Conservation (phyloP, 1,140 invertebrate species). For the Drosophila mayri region DNA sequence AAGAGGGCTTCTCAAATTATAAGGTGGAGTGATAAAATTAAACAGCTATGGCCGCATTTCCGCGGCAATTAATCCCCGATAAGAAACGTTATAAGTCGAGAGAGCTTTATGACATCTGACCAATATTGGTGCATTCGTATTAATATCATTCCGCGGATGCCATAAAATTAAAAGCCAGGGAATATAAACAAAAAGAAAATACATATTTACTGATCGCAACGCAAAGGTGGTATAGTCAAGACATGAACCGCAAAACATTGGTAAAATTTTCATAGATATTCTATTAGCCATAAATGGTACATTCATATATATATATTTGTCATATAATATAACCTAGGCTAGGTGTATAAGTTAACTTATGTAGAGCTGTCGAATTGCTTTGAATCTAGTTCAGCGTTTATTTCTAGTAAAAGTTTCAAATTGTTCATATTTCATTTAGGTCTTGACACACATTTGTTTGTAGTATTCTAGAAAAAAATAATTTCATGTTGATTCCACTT, state of each 20-base stretch:
- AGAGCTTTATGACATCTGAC: constrained; percentile 27
- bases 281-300: constrained; percentile 42
- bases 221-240: constrained; percentile 13
- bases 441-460: constrained; percentile 46
- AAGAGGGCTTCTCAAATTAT: constrained; percentile 16
- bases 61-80: constrained; percentile 36
- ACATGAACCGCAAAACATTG: constrained; percentile 38
- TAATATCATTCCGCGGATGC: constrained; percentile 22
- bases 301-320: constrained; percentile 66
- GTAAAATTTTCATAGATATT: constrained; percentile 44
- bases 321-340: constrained; percentile 62
- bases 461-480: constrained; percentile 59
- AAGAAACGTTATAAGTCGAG: constrained; percentile 18
- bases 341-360: constrained; percentile 53
- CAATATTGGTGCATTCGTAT: constrained; percentile 22
- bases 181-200: constrained; percentile 7
- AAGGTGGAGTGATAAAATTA: constrained; percentile 25
- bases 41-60: constrained; percentile 36
- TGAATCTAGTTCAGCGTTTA: constrained; percentile 58
- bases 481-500: constrained; percentile 56
- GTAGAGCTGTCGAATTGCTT: constrained; percentile 38
- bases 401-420: constrained; percentile 63
- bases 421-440: constrained; percentile 64
- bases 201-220: constrained; percentile 6
- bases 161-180: constrained; percentile 11